Base-by-base conservation (phyloP, 2,888 invertebrate species). In the Nasonia oneida region DNA sequence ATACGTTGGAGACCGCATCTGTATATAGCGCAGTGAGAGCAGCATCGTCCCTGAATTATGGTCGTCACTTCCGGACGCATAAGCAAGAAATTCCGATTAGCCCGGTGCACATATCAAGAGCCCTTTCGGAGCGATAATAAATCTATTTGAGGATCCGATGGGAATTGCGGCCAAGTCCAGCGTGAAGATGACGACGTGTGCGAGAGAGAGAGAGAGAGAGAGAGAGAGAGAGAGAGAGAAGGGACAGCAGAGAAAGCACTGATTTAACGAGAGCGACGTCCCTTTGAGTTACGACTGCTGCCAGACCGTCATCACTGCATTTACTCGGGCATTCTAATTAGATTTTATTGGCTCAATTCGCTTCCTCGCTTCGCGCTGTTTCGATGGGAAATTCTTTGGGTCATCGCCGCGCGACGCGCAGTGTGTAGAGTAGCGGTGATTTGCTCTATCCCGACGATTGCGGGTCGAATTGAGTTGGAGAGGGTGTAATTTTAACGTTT, bases 41-140 rank as follows among this genome's bases (percentile, higher is more conserved):
- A n/a, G 15, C 29, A n/a, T 75, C 12, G 81, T 42, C 37, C 61
- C 53, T 76, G 74, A 76, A 67, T 71, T 71, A 83, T 71, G 57
- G 77, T 61, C 53, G 61, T 71, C 83, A 77, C 77, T 71, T 83
- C 83, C 83, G 76, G 77, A 57, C 42, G 70, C 71, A 23, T 57
- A 71, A 77, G 77, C 83, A 42, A 70, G 77, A 83, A 83, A 77
- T 77, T 61, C 37, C 77, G 83, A 83, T 83, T 77, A 83, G 10
- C 75, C 39, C 42, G 12, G 23, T 67, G 73, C 23, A 23, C 39
- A n/a, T n/a, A 42, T 42, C 37, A 70, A 70, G 61, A 12, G n/a
- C 77, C 42, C 23, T 71, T 71, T 57, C 12, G 29, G 37, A 71
- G n/a, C n/a, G 71, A 77, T 77, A 70, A 77, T 77, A 77, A 83